Evolutionary conservation across 2,888 invertebrate genomes (phyloP), one percentile per base, ranked within the genome.

Genomic region (Drosophila meridionalis): DNA sequence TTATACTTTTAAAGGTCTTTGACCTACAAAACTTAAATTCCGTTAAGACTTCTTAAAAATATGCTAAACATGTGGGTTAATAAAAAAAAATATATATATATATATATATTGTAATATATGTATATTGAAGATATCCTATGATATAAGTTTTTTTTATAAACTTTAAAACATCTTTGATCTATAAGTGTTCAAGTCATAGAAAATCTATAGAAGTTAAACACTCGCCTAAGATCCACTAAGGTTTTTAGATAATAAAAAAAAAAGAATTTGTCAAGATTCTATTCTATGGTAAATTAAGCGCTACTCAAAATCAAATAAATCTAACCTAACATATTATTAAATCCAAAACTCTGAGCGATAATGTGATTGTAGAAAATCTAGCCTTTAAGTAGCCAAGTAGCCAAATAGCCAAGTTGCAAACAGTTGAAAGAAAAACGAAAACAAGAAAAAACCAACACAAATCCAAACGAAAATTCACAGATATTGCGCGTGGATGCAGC

Each of bases 401-500:
- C 58, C 66, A 59, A 64, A 67, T 59, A 63, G 62, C 58, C 66
- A 59, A 64, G 70, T 59, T 66, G 62, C 69, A 62, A 67, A 38
- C 60, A 66, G 55, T 63, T 55, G 65, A 58, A 28, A 61, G 52
- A 52, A 65, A 63, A 38, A 38, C 45, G 55, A 60, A 65, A 64
- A 62, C 45, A 58, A 59, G 38, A 38, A 42, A 55, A 55, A 63
- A 62, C 58, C 65, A 68, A 73, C 65, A 68, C 62, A 73, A 72
- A 69, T 59, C 65, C 63, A 73, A 76, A 78, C 73, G 72, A 78
- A 83, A 86, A 76, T 88, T 83, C 89, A 80, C 90, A 93, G 93
- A 93, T 93, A 80, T 91, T 93, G 89, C 92, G 92, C 82, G 92
- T 92, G 87, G 93, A 93, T 82, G 83, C 80, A 68, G 63, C 66